Conservation (phyloP, 2,888 invertebrate species). For the Andrena dorsata region DNA sequence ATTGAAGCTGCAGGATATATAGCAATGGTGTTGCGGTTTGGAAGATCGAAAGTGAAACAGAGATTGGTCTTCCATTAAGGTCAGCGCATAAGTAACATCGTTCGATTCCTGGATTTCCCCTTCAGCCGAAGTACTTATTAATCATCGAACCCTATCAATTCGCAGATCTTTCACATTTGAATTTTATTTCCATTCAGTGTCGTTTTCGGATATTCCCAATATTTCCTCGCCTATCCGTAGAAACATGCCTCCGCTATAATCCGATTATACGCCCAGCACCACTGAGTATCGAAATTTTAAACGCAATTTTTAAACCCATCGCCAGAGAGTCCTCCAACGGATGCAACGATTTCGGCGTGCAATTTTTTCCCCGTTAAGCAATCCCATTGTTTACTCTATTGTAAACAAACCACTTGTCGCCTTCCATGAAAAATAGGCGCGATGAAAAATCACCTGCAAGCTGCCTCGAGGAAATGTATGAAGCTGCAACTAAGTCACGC, state of each 20-base stretch:
- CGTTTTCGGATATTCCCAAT: neutral
- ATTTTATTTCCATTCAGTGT: constrained; percentile 1
- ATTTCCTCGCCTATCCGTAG: neutral
- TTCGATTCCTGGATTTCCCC: too few species aligned
- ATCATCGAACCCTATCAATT: neutral
- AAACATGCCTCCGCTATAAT: neutral
- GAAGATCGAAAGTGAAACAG: too few species aligned
- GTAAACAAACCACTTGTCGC: neutral
- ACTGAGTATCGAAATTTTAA: constrained; percentile 1
- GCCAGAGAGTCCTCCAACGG: neutral
- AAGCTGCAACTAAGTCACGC: neutral
- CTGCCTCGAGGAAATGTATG: neutral
- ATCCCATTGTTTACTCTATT: neutral
- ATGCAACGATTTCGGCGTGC: neutral
- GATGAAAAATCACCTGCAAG: neutral
- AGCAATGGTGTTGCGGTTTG: too few species aligned
- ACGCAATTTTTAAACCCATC: neutral
- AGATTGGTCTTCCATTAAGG: too few species aligned
- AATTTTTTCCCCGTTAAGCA: neutral
- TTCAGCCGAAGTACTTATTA: too few species aligned
- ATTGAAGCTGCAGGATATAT: too few species aligned
- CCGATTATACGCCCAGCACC: neutral
- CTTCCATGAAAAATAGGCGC: neutral
- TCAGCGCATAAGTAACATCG: too few species aligned
- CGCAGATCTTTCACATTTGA: neutral